Evolutionary conservation across 2,113 vertebrate species (phyloP), one percentile per base, ranked within the genome.

Genomic region (Noctilio leporinus): DNA sequence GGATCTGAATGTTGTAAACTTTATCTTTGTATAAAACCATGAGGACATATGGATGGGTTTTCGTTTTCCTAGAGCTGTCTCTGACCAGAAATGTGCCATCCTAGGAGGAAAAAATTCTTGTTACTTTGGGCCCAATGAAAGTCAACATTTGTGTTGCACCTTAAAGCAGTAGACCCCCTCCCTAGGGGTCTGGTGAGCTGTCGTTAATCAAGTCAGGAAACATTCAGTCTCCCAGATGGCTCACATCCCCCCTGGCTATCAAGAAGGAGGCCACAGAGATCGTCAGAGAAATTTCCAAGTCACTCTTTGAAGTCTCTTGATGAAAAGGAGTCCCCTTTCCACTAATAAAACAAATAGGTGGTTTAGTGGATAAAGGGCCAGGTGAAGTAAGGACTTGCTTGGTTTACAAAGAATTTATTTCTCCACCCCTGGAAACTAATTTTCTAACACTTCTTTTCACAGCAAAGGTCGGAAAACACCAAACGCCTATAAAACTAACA

Each of bases 1-100:
- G 98, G 95, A 99, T 99, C 98, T 99, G 99, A 97, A 99, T 99
- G 97, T 99, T 99, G 98, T 98, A 99, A 64, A 99, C 99, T 96
- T 99, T 99, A 47, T 98, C 97, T 98, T 99, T 99, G 98, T 99
- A 99, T 85, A 99, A 95, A 35, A 99, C 99, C 99, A 99, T 99
- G 87, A 99, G 98, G 2, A 99, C 99, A 30, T 99, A 99, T 0
- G 99, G 99, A 81, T 99, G 99, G 59, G 95, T 96, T 6, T 49
- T 1, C 19, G 98, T 98, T 97, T 99, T 98, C 64, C 98, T 98
- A 73, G 99, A 99, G 97, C 99, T 99, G 98, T 99, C 99, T 97
- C 99, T 98, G 82, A 99, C 99, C 96, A 99, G 98, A 96, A 99
- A 99, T 0, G 99, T 98, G 80, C 99, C 99, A 86, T 99, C 99